phyloP scores from a whole-genome alignment of 2,113 vertebrate genomes.

The Albula glossodonta region DNA sequence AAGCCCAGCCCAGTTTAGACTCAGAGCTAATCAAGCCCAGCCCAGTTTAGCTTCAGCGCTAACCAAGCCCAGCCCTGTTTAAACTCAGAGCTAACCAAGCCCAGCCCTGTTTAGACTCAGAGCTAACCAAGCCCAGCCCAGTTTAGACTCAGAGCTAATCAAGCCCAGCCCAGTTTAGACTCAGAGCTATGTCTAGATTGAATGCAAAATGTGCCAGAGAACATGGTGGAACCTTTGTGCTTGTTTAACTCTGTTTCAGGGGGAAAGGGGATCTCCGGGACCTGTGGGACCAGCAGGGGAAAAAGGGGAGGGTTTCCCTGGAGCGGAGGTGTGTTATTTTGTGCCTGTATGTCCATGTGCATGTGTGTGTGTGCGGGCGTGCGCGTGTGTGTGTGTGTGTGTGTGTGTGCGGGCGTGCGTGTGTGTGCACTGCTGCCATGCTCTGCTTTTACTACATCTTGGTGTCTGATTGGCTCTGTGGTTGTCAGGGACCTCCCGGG shows the following conservation, averaged over 20 bases:
- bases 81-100: too few relatives aligned
- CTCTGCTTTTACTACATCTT: too few relatives aligned
- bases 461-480: background rate
- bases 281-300: conserved; percentile 66
- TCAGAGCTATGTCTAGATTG: too few relatives aligned
- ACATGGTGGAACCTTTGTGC: background rate
- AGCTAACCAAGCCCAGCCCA: too few relatives aligned
- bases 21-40: too few relatives aligned
- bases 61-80: too few relatives aligned
- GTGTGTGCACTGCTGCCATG: background rate
- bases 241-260: conserved; percentile 57
- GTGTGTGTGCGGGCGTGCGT: background rate
- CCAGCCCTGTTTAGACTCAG: too few relatives aligned
- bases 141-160: too few relatives aligned
- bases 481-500: conserved; percentile 74
- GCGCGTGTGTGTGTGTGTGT: conserved; percentile 5
- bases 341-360: background rate
- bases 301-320: conserved; percentile 76
- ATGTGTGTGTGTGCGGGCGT: background rate
- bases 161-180: too few relatives aligned
- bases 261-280: conserved; percentile 73
- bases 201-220: too few relatives aligned
- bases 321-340: conserved; percentile 66
- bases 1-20: too few relatives aligned
- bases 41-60: too few relatives aligned